Conservation (phyloP, 2,797 vertebrate genomes). For the Danio kyathit region DNA sequence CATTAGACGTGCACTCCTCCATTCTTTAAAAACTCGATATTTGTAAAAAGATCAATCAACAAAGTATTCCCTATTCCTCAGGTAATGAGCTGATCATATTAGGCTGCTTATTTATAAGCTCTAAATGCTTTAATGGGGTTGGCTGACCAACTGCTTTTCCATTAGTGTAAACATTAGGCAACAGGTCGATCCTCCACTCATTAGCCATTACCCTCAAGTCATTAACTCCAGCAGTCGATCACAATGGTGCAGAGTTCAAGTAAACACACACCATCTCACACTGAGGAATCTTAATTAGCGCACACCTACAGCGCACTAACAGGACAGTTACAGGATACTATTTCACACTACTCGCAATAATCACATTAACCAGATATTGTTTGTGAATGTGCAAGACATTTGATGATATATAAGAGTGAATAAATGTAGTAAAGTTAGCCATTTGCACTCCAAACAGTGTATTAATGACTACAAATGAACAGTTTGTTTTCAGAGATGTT, state of each 20-base stretch:
- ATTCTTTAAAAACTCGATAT: constrained; percentile 26
- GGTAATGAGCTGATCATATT: constrained; percentile 68
- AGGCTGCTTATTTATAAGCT: constrained; percentile 68
- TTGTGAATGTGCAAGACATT: too few species aligned
- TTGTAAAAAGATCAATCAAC: constrained; percentile 43
- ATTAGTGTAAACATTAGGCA: constrained; percentile 75
- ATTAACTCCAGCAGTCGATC: constrained; percentile 72
- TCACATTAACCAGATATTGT: too few species aligned
- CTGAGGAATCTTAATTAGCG: constrained; percentile 42
- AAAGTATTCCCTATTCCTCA: constrained; percentile 53
- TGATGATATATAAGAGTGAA: too few species aligned
- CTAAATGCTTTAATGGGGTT: constrained; percentile 60
- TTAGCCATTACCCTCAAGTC: constrained; percentile 74
- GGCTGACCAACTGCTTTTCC: constrained; percentile 77
- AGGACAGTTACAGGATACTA: neutral
- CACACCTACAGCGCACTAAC: constrained; percentile 2
- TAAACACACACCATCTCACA: constrained; percentile 17
- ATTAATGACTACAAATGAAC: too few species aligned
- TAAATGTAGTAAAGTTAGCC: too few species aligned
- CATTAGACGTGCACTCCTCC: neutral
- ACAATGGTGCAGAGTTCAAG: constrained; percentile 31
- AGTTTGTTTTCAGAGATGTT: too few species aligned
- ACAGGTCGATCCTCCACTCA: constrained; percentile 78
- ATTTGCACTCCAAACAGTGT: too few species aligned
- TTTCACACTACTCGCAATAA: too few species aligned